These are phyloP conservation scores for Ips nitidus DNA, from an alignment of 1,140 invertebrate genomes.

Conservation along the genomic window DNA sequence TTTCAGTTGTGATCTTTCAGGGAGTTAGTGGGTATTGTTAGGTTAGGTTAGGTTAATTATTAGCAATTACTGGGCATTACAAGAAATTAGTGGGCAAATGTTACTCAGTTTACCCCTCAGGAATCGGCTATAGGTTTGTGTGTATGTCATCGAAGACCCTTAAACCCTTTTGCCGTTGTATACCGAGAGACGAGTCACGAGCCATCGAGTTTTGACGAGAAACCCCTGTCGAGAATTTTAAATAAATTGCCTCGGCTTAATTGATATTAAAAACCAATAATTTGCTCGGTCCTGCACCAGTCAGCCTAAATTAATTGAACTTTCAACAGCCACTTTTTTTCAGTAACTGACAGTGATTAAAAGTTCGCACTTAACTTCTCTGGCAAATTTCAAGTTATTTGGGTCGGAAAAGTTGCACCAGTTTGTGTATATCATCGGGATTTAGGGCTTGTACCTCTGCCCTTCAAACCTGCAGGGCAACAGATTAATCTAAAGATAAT, in stretches of 20 bases:
- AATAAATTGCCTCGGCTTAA: conserved; percentile 17
- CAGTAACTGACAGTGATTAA: not conserved
- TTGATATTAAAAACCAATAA: conserved; percentile 26
- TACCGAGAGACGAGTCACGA: conserved; percentile 12
- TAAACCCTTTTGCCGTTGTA: conserved; percentile 11
- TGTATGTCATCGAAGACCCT: conserved; percentile 4
- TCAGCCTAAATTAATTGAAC: conserved; percentile 15
- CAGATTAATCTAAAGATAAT: conserved; percentile 3
- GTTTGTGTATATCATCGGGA: no score
- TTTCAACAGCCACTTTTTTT: conserved; percentile 12
- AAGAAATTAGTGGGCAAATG: no score
- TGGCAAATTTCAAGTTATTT: not conserved
- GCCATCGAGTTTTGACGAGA: conserved; percentile 16
- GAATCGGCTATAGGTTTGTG: not conserved
- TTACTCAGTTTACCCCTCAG: not conserved
- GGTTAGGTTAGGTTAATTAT: no score
- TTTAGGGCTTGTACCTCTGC: not conserved
- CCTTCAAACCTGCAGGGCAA: not conserved
- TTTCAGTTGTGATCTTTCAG: no score
- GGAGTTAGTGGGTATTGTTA: no score
- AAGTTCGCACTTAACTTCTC: not conserved
- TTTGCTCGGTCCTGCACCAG: conserved; percentile 8
- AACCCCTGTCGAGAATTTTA: conserved; percentile 21
- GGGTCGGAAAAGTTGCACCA: not conserved
- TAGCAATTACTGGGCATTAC: no score